Evolutionary conservation across 2,888 invertebrate species (phyloP).

Genomic region (Odontocerum albicorne): DNA sequence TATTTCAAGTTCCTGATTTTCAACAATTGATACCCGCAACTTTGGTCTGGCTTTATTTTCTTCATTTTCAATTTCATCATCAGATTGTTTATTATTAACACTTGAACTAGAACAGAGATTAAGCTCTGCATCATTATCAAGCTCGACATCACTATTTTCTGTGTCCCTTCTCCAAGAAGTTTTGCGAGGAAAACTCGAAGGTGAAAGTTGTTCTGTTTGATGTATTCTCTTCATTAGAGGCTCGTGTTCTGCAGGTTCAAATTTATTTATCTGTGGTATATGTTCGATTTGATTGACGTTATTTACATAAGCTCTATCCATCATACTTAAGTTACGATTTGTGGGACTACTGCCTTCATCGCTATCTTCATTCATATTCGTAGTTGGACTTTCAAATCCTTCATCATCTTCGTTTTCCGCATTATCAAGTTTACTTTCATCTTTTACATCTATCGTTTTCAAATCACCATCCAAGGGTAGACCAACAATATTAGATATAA

Average conservation of each 20-base stretch:
- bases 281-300: no score
- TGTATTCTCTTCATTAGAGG: no score
- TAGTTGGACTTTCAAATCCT: neutral
- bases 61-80: slow-evolving; percentile 1
- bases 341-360: no score
- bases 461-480: slow-evolving; percentile 4
- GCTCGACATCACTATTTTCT: slow-evolving; percentile 4
- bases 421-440: neutral
- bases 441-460: neutral
- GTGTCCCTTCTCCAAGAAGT: neutral
- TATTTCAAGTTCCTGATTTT: slow-evolving; percentile 36
- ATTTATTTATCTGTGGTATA: no score
- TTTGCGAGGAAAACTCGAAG: no score
- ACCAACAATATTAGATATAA: slow-evolving; percentile 17
- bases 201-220: no score
- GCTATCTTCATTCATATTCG: no score
- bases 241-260: no score
- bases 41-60: slow-evolving; percentile 23
- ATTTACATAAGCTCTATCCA: no score
- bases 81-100: no score
- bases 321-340: no score
- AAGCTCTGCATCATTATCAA: slow-evolving; percentile 23
- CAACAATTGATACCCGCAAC: slow-evolving; percentile 35
- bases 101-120: no score
- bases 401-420: neutral